Evolutionary conservation across 64 coral and sea anemone species (phyloP).

Genomic region (Astreopora myriophthalma): DNA sequence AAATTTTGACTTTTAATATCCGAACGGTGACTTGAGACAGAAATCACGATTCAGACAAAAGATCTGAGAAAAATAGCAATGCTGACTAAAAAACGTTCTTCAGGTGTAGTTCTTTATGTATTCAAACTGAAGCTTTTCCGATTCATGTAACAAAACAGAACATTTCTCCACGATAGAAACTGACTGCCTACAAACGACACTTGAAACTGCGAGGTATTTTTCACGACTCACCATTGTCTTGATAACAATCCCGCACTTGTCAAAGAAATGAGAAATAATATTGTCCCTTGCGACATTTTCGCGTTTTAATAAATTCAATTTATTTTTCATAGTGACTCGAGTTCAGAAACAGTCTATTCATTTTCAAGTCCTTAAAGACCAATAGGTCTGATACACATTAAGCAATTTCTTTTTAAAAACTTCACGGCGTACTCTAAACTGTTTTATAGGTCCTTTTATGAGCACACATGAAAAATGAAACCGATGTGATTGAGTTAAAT

Average conservation of each 20-base stretch:
- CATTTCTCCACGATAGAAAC: not conserved
- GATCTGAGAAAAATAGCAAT: no score
- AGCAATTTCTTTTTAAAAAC: constrained; percentile 52
- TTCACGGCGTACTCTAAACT: constrained; percentile 50
- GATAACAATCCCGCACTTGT: no score
- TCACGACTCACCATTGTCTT: no score
- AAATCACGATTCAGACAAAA: no score
- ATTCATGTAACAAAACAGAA: not conserved
- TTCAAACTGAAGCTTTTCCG: not conserved
- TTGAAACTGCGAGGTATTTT: no score
- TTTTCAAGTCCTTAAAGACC: constrained; percentile 33
- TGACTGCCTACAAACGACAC: no score
- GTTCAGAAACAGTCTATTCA: constrained; percentile 11
- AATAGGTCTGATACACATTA: constrained; percentile 48
- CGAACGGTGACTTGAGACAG: not conserved
- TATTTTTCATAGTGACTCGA: constrained; percentile 6
- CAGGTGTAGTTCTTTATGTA: not conserved
- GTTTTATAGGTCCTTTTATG: not conserved
- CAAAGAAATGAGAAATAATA: not conserved
- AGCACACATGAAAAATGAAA: constrained; percentile 36
- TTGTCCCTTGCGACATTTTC: not conserved
- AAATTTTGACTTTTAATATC: constrained; percentile 21
- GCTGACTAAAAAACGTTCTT: not conserved
- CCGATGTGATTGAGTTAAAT: constrained; percentile 50
- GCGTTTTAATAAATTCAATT: constrained; percentile 38